Evolutionary conservation across 2,888 invertebrate genomes (phyloP).

Genomic region (Torymus texanus): DNA sequence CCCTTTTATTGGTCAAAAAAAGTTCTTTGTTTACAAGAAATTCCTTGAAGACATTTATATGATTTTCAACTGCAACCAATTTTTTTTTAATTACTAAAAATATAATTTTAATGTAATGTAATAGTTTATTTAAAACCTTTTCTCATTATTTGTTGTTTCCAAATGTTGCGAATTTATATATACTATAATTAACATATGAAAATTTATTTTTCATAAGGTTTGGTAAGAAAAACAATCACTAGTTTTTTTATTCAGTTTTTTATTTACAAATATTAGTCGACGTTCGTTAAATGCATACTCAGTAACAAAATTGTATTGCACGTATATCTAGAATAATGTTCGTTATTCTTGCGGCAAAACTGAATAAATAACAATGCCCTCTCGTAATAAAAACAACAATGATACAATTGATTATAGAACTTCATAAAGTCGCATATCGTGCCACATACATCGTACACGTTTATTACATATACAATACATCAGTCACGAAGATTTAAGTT

Average conservation of each 20-base stretch:
- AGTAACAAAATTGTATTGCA: slow-evolving; percentile 73
- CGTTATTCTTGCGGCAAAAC: slow-evolving; percentile 67
- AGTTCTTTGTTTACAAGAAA: too few relatives aligned
- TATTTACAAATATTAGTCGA: slow-evolving; percentile 72
- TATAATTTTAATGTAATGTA: too few relatives aligned
- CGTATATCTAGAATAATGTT: slow-evolving; percentile 68
- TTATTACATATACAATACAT: slow-evolving; percentile 50
- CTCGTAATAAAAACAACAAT: slow-evolving; percentile 64
- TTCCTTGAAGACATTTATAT: too few relatives aligned
- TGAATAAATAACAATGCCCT: slow-evolving; percentile 65
- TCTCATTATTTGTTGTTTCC: too few relatives aligned
- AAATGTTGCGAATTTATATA: too few relatives aligned
- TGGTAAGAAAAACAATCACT: not conserved
- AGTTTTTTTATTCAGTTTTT: slow-evolving; percentile 56
- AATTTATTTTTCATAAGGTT: too few relatives aligned
- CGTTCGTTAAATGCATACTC: slow-evolving; percentile 68
- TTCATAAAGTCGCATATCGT: slow-evolving; percentile 59
- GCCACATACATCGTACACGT: slow-evolving; percentile 59
- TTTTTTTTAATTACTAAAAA: too few relatives aligned
- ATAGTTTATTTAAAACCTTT: too few relatives aligned
- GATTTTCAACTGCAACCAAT: too few relatives aligned
- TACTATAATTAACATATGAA: too few relatives aligned
- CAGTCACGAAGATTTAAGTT: slow-evolving; percentile 64
- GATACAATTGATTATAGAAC: slow-evolving; percentile 59
- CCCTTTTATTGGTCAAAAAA: too few relatives aligned